phyloP scores from a whole-genome alignment of 2,888 invertebrate species.

The Drosophila atripex region DNA sequence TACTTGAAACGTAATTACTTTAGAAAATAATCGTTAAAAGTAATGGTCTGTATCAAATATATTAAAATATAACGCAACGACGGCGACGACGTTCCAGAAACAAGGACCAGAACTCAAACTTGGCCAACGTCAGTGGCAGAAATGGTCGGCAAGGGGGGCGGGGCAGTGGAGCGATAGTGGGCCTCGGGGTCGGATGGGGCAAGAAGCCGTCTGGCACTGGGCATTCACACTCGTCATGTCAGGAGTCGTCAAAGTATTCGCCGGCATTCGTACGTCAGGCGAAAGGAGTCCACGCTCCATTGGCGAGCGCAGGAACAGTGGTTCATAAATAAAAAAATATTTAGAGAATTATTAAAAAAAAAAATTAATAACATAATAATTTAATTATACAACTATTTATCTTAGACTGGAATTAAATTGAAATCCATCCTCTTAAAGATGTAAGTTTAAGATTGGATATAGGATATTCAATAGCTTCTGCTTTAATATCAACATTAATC shows the following conservation, averaged over 20 bases:
- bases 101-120: constrained; percentile 20
- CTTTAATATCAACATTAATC: too few species aligned
- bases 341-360: not conserved
- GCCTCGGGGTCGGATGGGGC: not conserved
- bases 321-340: not conserved
- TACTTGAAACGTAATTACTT: constrained; percentile 82
- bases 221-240: constrained; percentile 77
- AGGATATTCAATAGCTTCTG: too few species aligned
- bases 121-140: constrained; percentile 60
- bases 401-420: too few species aligned
- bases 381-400: too few species aligned
- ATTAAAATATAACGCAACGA: constrained; percentile 81
- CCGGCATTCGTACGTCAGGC: constrained; percentile 62
- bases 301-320: constrained; percentile 53
- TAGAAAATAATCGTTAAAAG: constrained; percentile 83
- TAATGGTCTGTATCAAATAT: constrained; percentile 83
- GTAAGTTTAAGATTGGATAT: too few species aligned
- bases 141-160: not conserved
- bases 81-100: constrained; percentile 46
- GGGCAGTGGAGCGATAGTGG: constrained; percentile 1
- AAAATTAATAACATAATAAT: too few species aligned
- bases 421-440: too few species aligned
- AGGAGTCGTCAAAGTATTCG: constrained; percentile 72
- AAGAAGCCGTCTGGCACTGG: constrained; percentile 34
- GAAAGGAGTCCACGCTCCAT: constrained; percentile 65